Evolutionary conservation across 2,888 invertebrate genomes (phyloP), one percentile per base, ranked within the genome.

Genomic region (Reticulitermes lucifugus): DNA sequence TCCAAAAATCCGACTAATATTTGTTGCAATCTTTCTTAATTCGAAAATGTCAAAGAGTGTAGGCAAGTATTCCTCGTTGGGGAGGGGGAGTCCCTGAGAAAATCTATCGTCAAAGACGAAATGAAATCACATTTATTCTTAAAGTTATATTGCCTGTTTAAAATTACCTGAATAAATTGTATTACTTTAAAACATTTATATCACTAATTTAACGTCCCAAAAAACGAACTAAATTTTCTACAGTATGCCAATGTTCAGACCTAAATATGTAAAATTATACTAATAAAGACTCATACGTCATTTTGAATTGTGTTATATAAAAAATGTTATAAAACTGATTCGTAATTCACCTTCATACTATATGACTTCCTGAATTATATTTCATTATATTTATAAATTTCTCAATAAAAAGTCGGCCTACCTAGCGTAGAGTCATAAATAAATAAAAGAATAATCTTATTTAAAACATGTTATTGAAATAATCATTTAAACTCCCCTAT

Each of bases 381-480:
- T 81, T 65, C 60, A 81, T 65, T 70, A 81, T 81, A 70, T 81
- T 77, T 70, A 81, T 81, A 81, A 81, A 81, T 29, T 80, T 22
- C 9, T 81, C 18, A 70, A 81, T 81, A 81, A 81, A 25, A 81
- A 41, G n/a, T 41, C n/a, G 70, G 35, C 81, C 70, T 65, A 60
- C 70, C 41, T 65, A 22, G 12, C 22, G 81, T 81, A 81, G 81
- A 25, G 81, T 81, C 81, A 14, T 81, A 81, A 81, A 81, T 81
- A 81, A 89, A 89, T 89, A 88, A 89, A 89, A 21, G 60, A 89
- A 86, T 88, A 88, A 87, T 88, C 86, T 87, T 84, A 84, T 85
- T 55, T 71, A 70, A 80, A 75, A 84, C 70, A 5, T 70, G 43
- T 81, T 65, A 81, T 70, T 81, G 77, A 77, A 46, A 77, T 21